These are phyloP conservation scores for Ricordea florida DNA, from an alignment of 92 coral and sea anemone species.

Conservation along the genomic window DNA sequence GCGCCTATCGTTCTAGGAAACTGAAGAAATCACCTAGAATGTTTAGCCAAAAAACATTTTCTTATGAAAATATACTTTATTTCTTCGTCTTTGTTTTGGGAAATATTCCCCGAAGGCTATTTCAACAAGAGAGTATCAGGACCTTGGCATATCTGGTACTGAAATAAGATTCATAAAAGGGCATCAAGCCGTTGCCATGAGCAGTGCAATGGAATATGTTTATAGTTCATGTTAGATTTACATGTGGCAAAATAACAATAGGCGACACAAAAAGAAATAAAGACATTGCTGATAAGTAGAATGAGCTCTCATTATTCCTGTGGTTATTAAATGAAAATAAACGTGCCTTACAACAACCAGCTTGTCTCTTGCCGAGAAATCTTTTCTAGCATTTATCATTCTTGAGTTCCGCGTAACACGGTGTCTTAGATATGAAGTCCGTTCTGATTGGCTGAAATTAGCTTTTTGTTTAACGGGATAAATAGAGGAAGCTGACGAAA, in stretches of 20 bases:
- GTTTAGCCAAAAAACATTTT: too few relatives aligned
- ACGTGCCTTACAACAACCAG: background rate
- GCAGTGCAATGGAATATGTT: constrained; percentile 9
- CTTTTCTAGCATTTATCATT: constrained; percentile 2
- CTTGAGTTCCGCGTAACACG: background rate
- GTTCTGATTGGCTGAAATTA: constrained; percentile 1
- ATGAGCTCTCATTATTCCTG: too few relatives aligned
- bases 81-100: too few relatives aligned
- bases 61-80: too few relatives aligned
- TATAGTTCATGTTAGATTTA: background rate
- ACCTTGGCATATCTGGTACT: background rate
- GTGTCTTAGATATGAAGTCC: background rate
- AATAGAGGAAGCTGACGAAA: background rate
- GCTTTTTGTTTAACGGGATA: background rate
- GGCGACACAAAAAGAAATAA: constrained; percentile 2
- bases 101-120: too few relatives aligned
- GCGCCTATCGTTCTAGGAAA: constrained; percentile 1
- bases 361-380: background rate
- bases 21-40: background rate
- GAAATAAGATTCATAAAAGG: background rate
- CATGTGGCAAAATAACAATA: constrained; percentile 21
- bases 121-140: background rate
- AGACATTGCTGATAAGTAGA: background rate
- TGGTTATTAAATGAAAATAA: constrained; percentile 1
- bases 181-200: constrained; percentile 12